Evolutionary conservation across 2,113 vertebrate species (phyloP).

Genomic region (Rhabdornis inornatus): DNA sequence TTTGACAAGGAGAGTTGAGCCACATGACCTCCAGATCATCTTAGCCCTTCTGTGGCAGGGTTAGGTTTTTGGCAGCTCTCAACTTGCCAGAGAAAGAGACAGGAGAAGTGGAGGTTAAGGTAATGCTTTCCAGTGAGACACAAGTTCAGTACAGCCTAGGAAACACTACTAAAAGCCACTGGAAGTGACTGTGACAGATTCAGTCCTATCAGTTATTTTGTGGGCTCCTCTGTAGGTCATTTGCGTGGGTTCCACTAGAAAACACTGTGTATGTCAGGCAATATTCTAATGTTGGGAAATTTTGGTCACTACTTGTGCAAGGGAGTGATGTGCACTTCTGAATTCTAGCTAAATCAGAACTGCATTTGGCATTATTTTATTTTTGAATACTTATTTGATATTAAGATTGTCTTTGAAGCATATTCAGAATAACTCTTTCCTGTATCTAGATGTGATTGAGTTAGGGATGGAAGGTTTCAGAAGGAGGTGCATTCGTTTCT

Average conservation of each 20-base stretch:
- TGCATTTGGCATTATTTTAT: not conserved
- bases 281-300: not conserved
- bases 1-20: not conserved
- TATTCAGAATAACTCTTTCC: not conserved
- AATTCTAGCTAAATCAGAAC: not conserved
- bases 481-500: not conserved
- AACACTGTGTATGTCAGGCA: not conserved
- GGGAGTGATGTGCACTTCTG: not conserved
- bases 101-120: not conserved
- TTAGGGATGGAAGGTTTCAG: not conserved
- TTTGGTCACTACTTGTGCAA: not conserved
- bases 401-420: not conserved
- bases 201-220: not conserved
- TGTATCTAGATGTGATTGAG: rapidly evolving
- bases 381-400: not conserved
- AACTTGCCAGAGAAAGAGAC: not conserved
- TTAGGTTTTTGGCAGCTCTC: not conserved
- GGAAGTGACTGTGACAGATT: not conserved
- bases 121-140: not conserved
- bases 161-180: not conserved
- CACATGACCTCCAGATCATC: not conserved
- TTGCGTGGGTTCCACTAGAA: not conserved
- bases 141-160: not conserved
- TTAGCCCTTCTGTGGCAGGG: not conserved
- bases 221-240: not conserved